Evolutionary conservation across 2,113 vertebrate genomes (phyloP).

Genomic region (Scomber colias): DNA sequence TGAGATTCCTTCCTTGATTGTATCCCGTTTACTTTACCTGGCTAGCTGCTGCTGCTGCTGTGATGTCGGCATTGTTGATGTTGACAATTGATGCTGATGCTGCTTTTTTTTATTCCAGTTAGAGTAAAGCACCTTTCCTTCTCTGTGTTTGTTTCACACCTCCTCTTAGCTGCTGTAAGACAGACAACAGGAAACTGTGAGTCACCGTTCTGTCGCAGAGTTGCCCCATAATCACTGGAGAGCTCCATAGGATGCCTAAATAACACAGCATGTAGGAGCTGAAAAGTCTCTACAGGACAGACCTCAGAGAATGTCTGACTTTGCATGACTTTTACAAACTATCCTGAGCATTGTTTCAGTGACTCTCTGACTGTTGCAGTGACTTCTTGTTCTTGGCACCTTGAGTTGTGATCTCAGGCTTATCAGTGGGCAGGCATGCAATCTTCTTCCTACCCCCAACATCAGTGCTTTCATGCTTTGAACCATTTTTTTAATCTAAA

Average conservation of each 20-base stretch:
- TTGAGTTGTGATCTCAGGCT: slow-evolving; percentile 29
- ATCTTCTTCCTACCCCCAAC: slow-evolving; percentile 7
- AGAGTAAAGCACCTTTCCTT: slow-evolving; percentile 39
- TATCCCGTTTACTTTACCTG: slow-evolving; percentile 17
- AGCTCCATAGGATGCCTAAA: slow-evolving; percentile 45
- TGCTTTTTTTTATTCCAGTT: slow-evolving; percentile 3
- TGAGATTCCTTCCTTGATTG: slow-evolving; percentile 81
- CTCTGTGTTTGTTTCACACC: slow-evolving; percentile 35
- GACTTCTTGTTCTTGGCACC: slow-evolving; percentile 19
- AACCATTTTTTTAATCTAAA: slow-evolving; percentile 34
- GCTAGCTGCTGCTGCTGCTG: background rate
- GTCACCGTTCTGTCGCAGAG: slow-evolving; percentile 67
- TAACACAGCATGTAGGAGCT: slow-evolving; percentile 1
- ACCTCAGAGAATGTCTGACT: slow-evolving; percentile 15
- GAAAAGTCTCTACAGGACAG: background rate
- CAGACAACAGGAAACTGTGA: slow-evolving; percentile 69
- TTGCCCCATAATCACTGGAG: slow-evolving; percentile 53
- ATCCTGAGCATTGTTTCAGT: background rate
- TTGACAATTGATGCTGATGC: background rate
- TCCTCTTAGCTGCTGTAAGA: slow-evolving; percentile 43
- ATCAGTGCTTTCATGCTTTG: slow-evolving; percentile 14
- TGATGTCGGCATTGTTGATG: background rate
- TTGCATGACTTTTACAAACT: slow-evolving; percentile 20
- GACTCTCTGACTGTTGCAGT: slow-evolving; percentile 11
- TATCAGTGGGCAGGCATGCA: slow-evolving; percentile 7